Evolutionary conservation across 2,113 vertebrate species (phyloP).

Genomic region (Ameiurus melas): DNA sequence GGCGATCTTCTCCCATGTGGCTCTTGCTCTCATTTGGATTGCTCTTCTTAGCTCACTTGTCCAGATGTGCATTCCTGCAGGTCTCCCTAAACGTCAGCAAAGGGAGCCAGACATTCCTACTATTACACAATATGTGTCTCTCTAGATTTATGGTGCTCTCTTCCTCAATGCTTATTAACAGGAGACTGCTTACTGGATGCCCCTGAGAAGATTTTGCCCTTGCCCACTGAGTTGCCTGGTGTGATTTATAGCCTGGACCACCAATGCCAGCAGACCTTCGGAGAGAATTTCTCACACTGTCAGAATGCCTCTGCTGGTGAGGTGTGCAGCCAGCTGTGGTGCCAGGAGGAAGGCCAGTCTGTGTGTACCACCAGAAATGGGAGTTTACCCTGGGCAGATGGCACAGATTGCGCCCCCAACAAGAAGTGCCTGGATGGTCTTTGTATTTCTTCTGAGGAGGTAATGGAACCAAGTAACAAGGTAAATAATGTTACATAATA

Average conservation of each 20-base stretch:
- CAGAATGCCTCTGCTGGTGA: slow-evolving; percentile 82
- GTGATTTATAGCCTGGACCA: slow-evolving; percentile 81
- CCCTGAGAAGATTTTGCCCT: slow-evolving; percentile 71
- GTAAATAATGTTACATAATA: slow-evolving; percentile 9
- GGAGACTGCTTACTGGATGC: slow-evolving; percentile 92
- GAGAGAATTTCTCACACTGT: slow-evolving; percentile 85
- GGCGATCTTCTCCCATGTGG: slow-evolving; percentile 36
- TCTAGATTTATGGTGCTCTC: slow-evolving; percentile 32
- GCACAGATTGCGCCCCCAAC: slow-evolving; percentile 74
- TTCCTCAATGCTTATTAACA: slow-evolving; percentile 59
- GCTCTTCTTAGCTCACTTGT: slow-evolving; percentile 29
- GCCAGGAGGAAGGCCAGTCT: slow-evolving; percentile 72
- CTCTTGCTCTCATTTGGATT: slow-evolving; percentile 34
- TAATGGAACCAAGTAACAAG: slow-evolving; percentile 51
- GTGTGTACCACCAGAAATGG: slow-evolving; percentile 89
- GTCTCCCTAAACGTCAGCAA: slow-evolving; percentile 50
- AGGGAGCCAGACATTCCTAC: slow-evolving; percentile 38
- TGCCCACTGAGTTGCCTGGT: slow-evolving; percentile 83
- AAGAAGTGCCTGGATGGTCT: slow-evolving; percentile 77
- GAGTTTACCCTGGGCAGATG: slow-evolving; percentile 90
- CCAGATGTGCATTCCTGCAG: slow-evolving; percentile 57
- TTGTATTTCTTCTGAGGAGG: slow-evolving; percentile 77
- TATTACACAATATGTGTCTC: slow-evolving; percentile 44
- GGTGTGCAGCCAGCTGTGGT: slow-evolving; percentile 90
- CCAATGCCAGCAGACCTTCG: slow-evolving; percentile 94